These are phyloP conservation scores for Coptodon rendalli DNA, from an alignment of 2,113 vertebrate species.

Conservation along the genomic window DNA sequence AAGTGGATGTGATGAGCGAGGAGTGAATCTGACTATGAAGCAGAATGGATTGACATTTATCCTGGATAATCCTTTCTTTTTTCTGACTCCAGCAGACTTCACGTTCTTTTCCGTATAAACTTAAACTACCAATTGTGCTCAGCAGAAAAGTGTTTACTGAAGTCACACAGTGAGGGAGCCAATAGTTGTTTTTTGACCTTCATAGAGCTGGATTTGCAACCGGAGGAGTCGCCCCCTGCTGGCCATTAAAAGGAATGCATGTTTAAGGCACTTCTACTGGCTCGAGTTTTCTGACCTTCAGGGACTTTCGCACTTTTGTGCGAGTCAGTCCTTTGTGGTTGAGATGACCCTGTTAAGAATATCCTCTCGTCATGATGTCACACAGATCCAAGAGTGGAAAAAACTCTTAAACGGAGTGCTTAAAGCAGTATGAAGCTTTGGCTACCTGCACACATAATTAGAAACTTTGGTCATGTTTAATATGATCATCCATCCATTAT, in stretches of 20 bases:
- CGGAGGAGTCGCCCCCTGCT: neutral
- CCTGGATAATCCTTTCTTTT: neutral
- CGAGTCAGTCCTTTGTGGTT: neutral
- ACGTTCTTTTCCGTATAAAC: fast-evolving
- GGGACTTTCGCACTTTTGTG: neutral
- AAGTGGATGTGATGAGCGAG: neutral
- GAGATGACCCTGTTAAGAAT: neutral
- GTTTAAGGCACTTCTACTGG: neutral
- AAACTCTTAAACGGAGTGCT: neutral
- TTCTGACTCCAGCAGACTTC: neutral
- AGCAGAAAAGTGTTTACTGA: neutral
- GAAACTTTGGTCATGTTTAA: neutral
- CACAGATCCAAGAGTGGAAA: neutral
- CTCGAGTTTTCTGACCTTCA: neutral
- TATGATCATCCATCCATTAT: neutral
- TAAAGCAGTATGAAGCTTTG: neutral
- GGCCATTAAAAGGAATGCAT: neutral
- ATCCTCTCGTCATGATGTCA: neutral
- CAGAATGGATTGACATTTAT: neutral
- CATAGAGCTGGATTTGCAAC: neutral
- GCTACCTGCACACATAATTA: neutral
- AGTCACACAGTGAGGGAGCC: neutral
- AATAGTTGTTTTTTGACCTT: neutral
- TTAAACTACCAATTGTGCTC: neutral
- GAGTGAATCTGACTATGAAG: neutral